Percentiles rank a stretch among this genome's conserved stretches.
Conservation (phyloP, 2,888 invertebrate genomes). For the Drosophila macrospina region DNA sequence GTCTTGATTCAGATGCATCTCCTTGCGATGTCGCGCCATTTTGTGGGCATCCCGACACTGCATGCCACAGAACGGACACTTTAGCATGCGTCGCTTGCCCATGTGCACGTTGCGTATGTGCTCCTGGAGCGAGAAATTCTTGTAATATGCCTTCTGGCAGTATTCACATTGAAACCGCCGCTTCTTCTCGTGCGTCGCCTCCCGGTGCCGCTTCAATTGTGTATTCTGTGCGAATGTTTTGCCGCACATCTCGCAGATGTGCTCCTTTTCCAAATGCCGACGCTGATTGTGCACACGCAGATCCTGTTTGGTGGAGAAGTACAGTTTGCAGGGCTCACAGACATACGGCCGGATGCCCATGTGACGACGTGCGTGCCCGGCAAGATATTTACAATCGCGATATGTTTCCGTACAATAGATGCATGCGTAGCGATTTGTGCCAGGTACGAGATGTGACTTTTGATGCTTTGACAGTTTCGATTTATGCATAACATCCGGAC, state of each 20-base stretch:
- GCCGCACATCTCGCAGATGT: slow-evolving; percentile 82
- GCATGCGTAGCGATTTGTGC: slow-evolving; percentile 78
- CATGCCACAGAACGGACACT: slow-evolving; percentile 82
- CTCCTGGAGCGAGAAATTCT: slow-evolving; percentile 82
- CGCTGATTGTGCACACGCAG: slow-evolving; percentile 81
- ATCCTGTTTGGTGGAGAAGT: slow-evolving; percentile 82
- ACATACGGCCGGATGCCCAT: slow-evolving; percentile 83
- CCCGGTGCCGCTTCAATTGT: slow-evolving; percentile 80
- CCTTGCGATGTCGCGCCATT: slow-evolving; percentile 82
- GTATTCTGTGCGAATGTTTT: slow-evolving; percentile 82
- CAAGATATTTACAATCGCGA: slow-evolving; percentile 81
- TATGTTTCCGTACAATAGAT: slow-evolving; percentile 81
- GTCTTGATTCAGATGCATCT: slow-evolving; percentile 79
- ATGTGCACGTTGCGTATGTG: slow-evolving; percentile 82
- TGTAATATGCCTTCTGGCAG: slow-evolving; percentile 82
- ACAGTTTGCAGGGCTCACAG: slow-evolving; percentile 79
- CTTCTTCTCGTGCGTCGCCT: slow-evolving; percentile 82
- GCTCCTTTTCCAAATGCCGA: slow-evolving; percentile 79
- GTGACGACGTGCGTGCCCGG: slow-evolving; percentile 81
- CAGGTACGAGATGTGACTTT: slow-evolving; percentile 76
- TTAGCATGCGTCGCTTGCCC: slow-evolving; percentile 81
- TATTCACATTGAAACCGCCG: slow-evolving; percentile 77
- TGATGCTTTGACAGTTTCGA: slow-evolving; percentile 72
- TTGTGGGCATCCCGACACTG: slow-evolving; percentile 83
- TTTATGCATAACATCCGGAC: slow-evolving; percentile 80